A percentile compares a stretch with the other conserved stretches of the same genome.
These are phyloP conservation scores for Choristoneura rosaceana DNA, from an alignment of 2,888 invertebrate species.

Conservation along the genomic window DNA sequence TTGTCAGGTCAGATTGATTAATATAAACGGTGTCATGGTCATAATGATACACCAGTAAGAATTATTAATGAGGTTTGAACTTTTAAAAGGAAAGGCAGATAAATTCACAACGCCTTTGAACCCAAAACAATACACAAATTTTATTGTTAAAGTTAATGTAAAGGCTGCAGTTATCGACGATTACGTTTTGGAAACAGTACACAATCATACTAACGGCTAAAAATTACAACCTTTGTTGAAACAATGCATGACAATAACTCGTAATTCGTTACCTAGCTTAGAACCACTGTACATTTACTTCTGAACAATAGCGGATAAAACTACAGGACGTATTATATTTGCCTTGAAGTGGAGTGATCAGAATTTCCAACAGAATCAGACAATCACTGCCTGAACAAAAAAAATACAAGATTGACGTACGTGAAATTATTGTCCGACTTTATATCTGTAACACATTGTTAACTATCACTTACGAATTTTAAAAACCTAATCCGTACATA, in stretches of 20 bases:
- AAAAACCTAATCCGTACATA: not conserved
- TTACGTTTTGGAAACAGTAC: slow-evolving; percentile 29
- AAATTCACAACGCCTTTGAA: not conserved
- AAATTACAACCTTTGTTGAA: slow-evolving; percentile 28
- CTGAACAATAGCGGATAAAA: slow-evolving; percentile 46
- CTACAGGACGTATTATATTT: slow-evolving; percentile 38
- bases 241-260: slow-evolving; percentile 38
- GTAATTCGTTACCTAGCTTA: slow-evolving; percentile 43
- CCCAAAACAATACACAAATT: slow-evolving; percentile 2
- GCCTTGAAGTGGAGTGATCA: slow-evolving; percentile 23
- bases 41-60: not conserved
- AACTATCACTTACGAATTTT: not conserved
- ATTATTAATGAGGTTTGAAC: not conserved
- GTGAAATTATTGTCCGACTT: too few species aligned
- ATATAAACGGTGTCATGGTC: not conserved
- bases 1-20: slow-evolving; percentile 18
- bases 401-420: too few species aligned
- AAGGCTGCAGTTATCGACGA: not conserved
- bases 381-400: too few species aligned
- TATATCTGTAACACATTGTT: too few species aligned
- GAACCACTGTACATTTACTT: slow-evolving; percentile 43
- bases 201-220: slow-evolving; percentile 26
- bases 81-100: not conserved
- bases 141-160: slow-evolving; percentile 3
- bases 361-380: slow-evolving; percentile 2